A percentile compares a stretch with the other conserved stretches of the same genome.
Evolutionary conservation across 2,113 vertebrate species (phyloP).

Genomic region (Leuciscus idus): DNA sequence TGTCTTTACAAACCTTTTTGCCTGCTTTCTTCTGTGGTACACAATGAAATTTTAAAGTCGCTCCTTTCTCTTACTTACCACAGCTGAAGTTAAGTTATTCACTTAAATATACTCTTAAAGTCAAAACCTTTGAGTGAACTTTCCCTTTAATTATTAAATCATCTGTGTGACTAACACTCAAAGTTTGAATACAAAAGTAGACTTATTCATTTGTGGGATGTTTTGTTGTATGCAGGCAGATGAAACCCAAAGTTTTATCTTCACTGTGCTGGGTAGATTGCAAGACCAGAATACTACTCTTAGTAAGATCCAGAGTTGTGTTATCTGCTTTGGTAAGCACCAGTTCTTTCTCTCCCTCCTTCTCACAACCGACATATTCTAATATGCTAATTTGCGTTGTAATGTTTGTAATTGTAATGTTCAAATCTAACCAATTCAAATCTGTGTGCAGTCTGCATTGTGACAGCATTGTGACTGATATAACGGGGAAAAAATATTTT

Average conservation of each 20-base stretch:
- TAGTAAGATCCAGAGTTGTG: slow-evolving; percentile 72
- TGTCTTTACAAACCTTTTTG: not conserved
- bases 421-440: no score
- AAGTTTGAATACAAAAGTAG: not conserved
- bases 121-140: not conserved
- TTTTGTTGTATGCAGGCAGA: slow-evolving; percentile 74
- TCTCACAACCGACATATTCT: not conserved
- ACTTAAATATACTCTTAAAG: no score
- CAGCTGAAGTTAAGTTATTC: no score
- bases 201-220: not conserved
- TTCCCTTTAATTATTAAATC: not conserved
- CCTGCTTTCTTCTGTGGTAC: no score
- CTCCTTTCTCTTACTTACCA: not conserved
- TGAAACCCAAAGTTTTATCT: slow-evolving; percentile 71
- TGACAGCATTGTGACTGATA: no score
- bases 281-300: slow-evolving; percentile 65
- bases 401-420: no score
- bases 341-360: not conserved
- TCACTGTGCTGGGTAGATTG: slow-evolving; percentile 71
- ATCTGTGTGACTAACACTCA: not conserved
- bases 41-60: not conserved
- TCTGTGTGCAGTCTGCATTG: no score
- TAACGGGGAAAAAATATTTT: no score
- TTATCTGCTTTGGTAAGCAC: slow-evolving; percentile 83
- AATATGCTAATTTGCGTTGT: not conserved